Conservation (phyloP, 1,140 invertebrate species). For the Ctenoplectra terminalis region DNA sequence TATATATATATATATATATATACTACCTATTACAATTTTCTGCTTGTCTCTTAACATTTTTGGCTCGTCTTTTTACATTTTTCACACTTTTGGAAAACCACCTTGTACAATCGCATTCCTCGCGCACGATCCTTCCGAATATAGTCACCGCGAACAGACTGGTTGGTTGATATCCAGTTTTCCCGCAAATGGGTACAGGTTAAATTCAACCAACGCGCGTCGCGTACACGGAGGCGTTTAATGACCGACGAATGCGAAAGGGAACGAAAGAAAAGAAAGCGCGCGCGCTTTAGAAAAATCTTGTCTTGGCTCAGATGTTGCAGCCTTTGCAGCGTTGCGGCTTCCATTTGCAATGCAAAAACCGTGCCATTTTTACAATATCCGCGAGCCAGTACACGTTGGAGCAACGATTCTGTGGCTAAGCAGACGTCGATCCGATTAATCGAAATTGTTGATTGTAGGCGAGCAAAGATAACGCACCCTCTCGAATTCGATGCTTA, state of each 20-base stretch:
- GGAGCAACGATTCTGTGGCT: neutral
- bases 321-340: neutral
- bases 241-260: neutral
- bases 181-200: constrained; percentile 16
- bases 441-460: neutral
- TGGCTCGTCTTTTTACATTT: no score
- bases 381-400: neutral
- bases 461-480: neutral
- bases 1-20: no score
- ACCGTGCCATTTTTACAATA: neutral
- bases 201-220: neutral
- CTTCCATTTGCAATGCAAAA: neutral
- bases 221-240: constrained; percentile 12
- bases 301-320: neutral
- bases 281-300: neutral
- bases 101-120: neutral
- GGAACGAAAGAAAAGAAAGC: neutral
- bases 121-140: constrained; percentile 10
- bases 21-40: no score
- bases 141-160: neutral
- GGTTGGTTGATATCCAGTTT: constrained; percentile 14
- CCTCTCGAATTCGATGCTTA: neutral
- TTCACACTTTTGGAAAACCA: neutral
- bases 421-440: no score
- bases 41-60: no score